Percentiles rank a stretch among this genome's conserved stretches.
phyloP scores from a whole-genome alignment of 2,797 vertebrate species.

The Orestias chungarensis region DNA sequence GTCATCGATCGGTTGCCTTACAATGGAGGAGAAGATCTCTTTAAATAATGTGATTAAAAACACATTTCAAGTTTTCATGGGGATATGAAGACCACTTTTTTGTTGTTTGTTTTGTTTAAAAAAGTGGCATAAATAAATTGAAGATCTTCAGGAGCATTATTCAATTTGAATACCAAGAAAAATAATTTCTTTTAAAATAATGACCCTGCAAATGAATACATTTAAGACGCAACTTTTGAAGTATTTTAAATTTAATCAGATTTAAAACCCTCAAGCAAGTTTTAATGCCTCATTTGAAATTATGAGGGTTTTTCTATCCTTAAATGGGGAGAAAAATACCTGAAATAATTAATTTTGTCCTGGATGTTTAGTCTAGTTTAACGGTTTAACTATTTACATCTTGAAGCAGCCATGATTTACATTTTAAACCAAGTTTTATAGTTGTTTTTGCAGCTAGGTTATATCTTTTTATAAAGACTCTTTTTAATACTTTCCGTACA shows the following conservation, averaged over 20 bases:
- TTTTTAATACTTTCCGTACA: conserved; percentile 12
- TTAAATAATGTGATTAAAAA: background rate
- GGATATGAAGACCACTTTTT: background rate
- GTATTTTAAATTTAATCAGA: no score
- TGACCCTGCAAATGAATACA: no score
- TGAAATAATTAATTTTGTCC: background rate
- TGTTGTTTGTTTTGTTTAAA: no score
- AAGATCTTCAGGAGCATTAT: no score
- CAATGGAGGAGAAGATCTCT: background rate
- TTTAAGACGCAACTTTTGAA: no score
- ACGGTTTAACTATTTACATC: background rate
- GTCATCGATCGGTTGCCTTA: conserved; percentile 2
- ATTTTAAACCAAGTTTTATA: background rate
- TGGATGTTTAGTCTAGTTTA: background rate
- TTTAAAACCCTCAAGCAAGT: no score
- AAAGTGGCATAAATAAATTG: no score
- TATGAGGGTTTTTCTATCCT: background rate
- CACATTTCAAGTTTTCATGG: background rate
- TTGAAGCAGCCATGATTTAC: conserved; percentile 4
- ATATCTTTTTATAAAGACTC: conserved; percentile 3
- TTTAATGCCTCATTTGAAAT: background rate
- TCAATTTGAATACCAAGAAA: no score
- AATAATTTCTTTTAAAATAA: no score
- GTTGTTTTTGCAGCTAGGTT: background rate
- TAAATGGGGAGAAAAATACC: background rate